phyloP scores from a whole-genome alignment of 2,888 invertebrate genomes.

The Vesta saturnalis region DNA sequence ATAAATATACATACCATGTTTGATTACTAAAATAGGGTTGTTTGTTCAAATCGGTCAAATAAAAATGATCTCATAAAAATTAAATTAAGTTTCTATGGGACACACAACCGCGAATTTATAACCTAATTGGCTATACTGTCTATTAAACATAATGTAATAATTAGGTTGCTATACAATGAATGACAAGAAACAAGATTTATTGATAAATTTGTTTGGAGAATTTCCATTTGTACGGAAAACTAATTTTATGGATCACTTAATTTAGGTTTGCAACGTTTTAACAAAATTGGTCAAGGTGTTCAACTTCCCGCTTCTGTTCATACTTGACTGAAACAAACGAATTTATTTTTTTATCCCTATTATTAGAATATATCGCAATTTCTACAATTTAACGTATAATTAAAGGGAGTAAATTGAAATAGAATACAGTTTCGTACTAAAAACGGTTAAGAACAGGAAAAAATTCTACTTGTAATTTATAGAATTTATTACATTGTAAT shows the following conservation, averaged over 20 bases:
- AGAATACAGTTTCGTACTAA: too few species aligned
- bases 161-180: not conserved
- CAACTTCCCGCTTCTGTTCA: not conserved
- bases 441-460: too few species aligned
- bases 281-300: not conserved
- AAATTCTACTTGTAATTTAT: too few species aligned
- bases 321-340: not conserved
- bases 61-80: not conserved
- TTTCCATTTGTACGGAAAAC: not conserved
- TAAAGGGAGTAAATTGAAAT: too few species aligned
- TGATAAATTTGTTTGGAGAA: not conserved
- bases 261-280: constrained; percentile 1
- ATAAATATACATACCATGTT: too few species aligned
- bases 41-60: too few species aligned
- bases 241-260: constrained; percentile 1
- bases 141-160: not conserved
- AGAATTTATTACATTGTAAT: too few species aligned
- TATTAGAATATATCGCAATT: too few species aligned
- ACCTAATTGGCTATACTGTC: not conserved
- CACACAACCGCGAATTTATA: not conserved
- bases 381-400: too few species aligned
- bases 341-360: not conserved
- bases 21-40: too few species aligned
- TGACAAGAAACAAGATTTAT: not conserved
- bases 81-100: not conserved